A percentile compares a stretch with the other conserved stretches of the same genome.
These are phyloP conservation scores for Drosophila nasuta DNA, from an alignment of 1,140 invertebrate genomes.

Conservation along the genomic window DNA sequence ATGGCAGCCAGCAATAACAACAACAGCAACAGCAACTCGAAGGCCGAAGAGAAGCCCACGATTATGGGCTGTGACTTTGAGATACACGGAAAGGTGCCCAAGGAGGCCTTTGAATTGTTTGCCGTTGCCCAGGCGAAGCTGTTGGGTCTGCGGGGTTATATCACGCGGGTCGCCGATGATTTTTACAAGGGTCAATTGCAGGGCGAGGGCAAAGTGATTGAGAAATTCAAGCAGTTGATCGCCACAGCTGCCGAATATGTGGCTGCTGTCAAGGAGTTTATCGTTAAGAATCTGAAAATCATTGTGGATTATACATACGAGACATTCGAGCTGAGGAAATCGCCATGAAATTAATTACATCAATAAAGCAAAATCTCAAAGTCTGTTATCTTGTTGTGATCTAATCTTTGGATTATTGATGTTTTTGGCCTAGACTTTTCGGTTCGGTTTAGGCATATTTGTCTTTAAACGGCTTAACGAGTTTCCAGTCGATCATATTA, in stretches of 20 bases:
- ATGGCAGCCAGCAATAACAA: not conserved
- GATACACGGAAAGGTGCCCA: conserved; percentile 41
- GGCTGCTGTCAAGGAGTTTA: conserved; percentile 61
- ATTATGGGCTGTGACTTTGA: conserved; percentile 64
- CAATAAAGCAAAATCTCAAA: conserved; percentile 7
- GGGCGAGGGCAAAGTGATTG: conserved; percentile 63
- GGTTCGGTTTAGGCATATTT: not conserved
- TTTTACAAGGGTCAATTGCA: conserved; percentile 51
- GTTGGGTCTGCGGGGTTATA: conserved; percentile 58
- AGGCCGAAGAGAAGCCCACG: not conserved
- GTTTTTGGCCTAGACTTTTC: too few species aligned
- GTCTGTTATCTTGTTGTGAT: not conserved
- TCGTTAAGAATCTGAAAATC: conserved; percentile 56
- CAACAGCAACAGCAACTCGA: too few species aligned
- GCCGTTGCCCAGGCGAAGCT: conserved; percentile 49
- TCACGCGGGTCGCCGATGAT: conserved; percentile 36
- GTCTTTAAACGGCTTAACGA: not conserved
- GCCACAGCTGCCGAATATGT: conserved; percentile 55
- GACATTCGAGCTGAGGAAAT: conserved; percentile 41
- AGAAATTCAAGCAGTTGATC: conserved; percentile 57
- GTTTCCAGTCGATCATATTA: conserved; percentile 6
- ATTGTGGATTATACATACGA: conserved; percentile 57
- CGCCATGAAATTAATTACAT: not conserved
- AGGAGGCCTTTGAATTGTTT: conserved; percentile 65
- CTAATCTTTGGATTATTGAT: not conserved